Percentiles rank a stretch among this genome's conserved stretches.
Evolutionary conservation across 2,113 vertebrate genomes (phyloP).

Genomic region (Anser cygnoides): DNA sequence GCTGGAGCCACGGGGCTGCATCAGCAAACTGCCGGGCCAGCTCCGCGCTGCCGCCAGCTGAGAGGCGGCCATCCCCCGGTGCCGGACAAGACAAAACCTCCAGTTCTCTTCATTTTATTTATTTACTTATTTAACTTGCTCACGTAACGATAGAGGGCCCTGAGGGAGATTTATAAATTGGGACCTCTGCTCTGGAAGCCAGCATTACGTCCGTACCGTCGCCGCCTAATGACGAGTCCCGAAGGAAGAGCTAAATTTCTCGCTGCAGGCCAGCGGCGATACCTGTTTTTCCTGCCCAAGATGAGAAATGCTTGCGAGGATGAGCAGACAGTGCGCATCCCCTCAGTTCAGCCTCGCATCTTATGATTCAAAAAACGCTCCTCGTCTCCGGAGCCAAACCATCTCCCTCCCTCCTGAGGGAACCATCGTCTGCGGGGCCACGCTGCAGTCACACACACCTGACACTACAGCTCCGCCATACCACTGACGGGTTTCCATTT

Average conservation of each 20-base stretch:
- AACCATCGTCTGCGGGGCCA: not conserved
- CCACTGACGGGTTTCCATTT: no score
- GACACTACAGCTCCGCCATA: not conserved
- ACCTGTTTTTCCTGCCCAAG: not conserved
- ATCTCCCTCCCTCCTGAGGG: not conserved
- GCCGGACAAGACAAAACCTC: not conserved
- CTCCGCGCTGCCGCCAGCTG: rapidly evolving
- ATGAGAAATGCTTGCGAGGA: not conserved
- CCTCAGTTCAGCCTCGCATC: rapidly evolving
- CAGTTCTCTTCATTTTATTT: not conserved
- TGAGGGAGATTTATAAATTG: not conserved
- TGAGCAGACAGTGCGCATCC: not conserved
- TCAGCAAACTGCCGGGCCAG: not conserved
- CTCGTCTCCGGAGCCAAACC: not conserved
- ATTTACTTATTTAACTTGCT: not conserved
- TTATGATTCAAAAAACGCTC: not conserved
- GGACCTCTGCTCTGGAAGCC: not conserved
- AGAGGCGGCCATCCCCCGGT: not conserved
- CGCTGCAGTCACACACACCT: no score
- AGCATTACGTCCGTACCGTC: not conserved
- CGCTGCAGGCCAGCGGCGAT: not conserved
- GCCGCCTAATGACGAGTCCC: rapidly evolving
- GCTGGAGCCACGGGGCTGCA: rapidly evolving
- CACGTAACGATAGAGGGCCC: not conserved
- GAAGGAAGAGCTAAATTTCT: not conserved